Evolutionary conservation across 2,888 invertebrate species (phyloP), one percentile per base, ranked within the genome.

Genomic region (Calliopum simillimum): DNA sequence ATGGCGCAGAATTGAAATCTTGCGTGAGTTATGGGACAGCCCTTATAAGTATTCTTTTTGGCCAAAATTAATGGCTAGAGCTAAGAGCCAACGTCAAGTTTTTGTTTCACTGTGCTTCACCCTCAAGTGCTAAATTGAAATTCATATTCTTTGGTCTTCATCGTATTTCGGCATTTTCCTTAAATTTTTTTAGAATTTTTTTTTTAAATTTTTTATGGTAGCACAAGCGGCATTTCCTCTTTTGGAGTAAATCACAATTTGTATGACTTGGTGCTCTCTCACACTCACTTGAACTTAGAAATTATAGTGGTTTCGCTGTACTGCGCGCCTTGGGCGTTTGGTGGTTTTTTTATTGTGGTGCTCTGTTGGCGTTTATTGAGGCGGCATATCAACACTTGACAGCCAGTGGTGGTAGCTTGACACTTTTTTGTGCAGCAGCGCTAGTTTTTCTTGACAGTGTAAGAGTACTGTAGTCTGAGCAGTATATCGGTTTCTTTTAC

Each of bases 181-280:
- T 33, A 33, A 33, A 8, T 8, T 33, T 33, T 33, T 33, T 8
- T n/a, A n/a, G n/a, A n/a, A n/a, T n/a, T n/a, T n/a, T n/a, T n/a
- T n/a, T n/a, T n/a, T n/a, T n/a, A n/a, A n/a, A 33, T 33, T 33
- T 33, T 33, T 1, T 33, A 8, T 33, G 33, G 33, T 33, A 8
- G 8, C 33, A 33, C 33, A 33, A 33, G 4, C 33, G 33, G 33
- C 33, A 33, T 33, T 53, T 6, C 53, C 53, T 19, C 49, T 19
- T 33, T 53, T 6, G 23, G 8, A 53, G 53, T 53, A 53, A 53
- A 21, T 53, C 53, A 53, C 53, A 53, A 53, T 53, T 53, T 53
- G 21, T 53, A 19, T 53, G 53, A 53, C 21, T 53, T 14, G 21
- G 23, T 53, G 53, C 23, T 53, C 13, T n/a, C n/a, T n/a, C 13